Evolutionary conservation across 1,140 invertebrate genomes (phyloP), one percentile per base, ranked within the genome.

Genomic region (Paracyclopina nana): DNA sequence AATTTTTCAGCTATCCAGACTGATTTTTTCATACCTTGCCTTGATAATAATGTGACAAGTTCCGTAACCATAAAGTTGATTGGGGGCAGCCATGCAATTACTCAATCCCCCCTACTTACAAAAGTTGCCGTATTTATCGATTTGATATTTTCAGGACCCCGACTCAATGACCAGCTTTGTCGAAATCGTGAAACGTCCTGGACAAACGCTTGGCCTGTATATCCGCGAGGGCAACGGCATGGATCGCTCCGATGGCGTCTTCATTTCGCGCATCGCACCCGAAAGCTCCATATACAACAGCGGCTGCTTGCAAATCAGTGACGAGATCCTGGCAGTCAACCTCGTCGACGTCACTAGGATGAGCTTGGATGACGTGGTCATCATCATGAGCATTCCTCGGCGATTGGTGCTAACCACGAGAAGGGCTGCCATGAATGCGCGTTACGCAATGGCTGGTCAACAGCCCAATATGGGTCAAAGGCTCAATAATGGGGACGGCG

Each of bases 111-210:
- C 5, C 34, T 38, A 20, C 34, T 38, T 9, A 16, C 9, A n/a
- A n/a, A n/a, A n/a, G n/a, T n/a, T n/a, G n/a, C n/a, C n/a, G n/a
- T n/a, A n/a, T n/a, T n/a, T n/a, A n/a, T n/a, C n/a, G n/a, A n/a
- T n/a, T n/a, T n/a, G n/a, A n/a, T n/a, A 57, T 53, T 59, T 60
- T 9, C 67, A 84, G 76, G 80, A 82, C 68, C 69, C 75, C 25
- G 78, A 80, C 24, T 50, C 48, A 11, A 78, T 56, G 80, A 91
- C 42, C 80, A 94, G 66, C 82, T 50, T 96, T 61, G 88, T 98
- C 54, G 94, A 98, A 70, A 97, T 98, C 60, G 90, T 98, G 54
- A 99, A 99, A 68, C 75, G 92, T 58, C 94, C 94, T 1, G 94
- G 92, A 20, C 94, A 98, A 68, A 96, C 91, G 5, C 70, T 99